A percentile compares a stretch with the other conserved stretches of the same genome.
Evolutionary conservation across 1,140 invertebrate species (phyloP).

Genomic region (Calliopsis andreniformis): DNA sequence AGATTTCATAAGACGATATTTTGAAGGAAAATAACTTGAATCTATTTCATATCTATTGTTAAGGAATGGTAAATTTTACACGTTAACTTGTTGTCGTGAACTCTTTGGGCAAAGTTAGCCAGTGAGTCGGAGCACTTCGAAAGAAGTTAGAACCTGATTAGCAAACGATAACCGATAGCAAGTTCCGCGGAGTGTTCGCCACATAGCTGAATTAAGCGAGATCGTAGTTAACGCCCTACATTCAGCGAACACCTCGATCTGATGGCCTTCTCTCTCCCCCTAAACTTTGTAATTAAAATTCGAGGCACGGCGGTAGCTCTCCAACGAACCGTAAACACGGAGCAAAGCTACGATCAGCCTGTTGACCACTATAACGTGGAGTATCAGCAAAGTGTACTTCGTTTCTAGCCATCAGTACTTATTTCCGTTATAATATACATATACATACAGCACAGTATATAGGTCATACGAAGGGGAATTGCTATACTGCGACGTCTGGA

Average conservation of each 20-base stretch:
- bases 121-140: not conserved
- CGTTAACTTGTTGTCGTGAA: no score
- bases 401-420: not conserved
- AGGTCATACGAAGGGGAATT: no score
- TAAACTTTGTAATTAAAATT: constrained; percentile 60
- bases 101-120: no score
- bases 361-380: constrained; percentile 33
- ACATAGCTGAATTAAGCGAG: constrained; percentile 32
- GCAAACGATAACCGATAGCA: constrained; percentile 23
- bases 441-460: not conserved
- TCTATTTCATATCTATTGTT: no score
- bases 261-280: constrained; percentile 12
- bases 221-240: constrained; percentile 42
- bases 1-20: no score
- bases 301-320: constrained; percentile 37
- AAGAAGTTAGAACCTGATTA: constrained; percentile 17
- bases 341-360: constrained; percentile 37
- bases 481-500: no score
- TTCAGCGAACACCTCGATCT: constrained; percentile 26
- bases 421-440: not conserved
- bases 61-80: no score
- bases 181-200: constrained; percentile 8
- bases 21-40: no score
- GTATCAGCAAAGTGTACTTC: constrained; percentile 14
- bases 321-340: constrained; percentile 38